These are phyloP conservation scores for Periplaneta americana DNA, from an alignment of 1,140 invertebrate genomes.

Conservation along the genomic window DNA sequence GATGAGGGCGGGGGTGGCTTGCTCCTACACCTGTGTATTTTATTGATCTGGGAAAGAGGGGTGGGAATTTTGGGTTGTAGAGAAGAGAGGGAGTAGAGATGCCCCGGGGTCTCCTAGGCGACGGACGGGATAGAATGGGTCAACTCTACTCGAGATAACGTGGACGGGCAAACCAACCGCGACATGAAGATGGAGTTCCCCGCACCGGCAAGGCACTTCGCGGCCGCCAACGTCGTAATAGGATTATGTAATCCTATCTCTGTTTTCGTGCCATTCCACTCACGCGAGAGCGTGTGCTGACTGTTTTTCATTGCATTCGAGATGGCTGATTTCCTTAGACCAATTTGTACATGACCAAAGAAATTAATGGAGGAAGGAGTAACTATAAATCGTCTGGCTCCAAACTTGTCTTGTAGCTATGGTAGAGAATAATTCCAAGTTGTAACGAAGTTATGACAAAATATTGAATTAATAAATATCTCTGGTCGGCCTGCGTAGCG, in stretches of 20 bases:
- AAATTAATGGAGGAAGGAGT: background rate
- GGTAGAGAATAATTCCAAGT: no score
- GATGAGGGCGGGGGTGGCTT: background rate
- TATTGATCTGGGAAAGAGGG: background rate
- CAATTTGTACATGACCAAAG: background rate
- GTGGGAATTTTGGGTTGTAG: background rate
- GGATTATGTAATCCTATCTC: background rate
- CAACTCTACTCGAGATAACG: background rate
- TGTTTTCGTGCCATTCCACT: background rate
- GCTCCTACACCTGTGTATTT: background rate
- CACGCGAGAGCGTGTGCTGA: background rate
- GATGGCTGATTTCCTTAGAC: background rate
- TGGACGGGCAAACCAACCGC: no score
- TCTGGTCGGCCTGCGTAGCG: no score
- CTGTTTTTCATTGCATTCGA: background rate
- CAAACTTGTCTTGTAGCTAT: no score
- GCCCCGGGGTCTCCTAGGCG: background rate
- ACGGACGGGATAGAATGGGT: background rate
- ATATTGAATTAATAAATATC: no score
- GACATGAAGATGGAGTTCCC: background rate
- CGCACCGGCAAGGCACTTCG: no score
- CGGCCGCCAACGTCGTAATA: no score
- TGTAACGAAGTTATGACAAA: no score
- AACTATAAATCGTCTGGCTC: no score
- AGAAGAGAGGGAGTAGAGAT: background rate